phyloP scores from a whole-genome alignment of 1,140 invertebrate species.

The Zaprionus davidi region DNA sequence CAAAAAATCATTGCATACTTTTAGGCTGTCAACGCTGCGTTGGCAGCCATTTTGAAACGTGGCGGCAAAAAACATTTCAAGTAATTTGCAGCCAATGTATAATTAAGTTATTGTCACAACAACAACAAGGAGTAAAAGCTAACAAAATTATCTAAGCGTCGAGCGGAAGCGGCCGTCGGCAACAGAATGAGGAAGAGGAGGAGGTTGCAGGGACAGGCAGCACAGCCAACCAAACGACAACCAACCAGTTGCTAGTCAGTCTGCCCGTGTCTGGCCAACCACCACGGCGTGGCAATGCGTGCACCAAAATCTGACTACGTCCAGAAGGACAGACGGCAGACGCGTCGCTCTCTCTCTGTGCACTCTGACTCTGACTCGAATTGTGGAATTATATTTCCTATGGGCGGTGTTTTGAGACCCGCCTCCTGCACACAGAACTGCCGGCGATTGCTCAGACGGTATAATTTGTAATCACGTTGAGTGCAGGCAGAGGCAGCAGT shows the following conservation, averaged over 20 bases:
- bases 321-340: neutral
- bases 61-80: constrained; percentile 52
- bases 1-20: constrained; percentile 41
- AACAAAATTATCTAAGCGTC: constrained; percentile 74
- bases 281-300: constrained; percentile 62
- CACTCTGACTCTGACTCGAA: constrained; percentile 30
- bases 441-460: constrained; percentile 76
- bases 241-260: constrained; percentile 63
- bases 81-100: constrained; percentile 71
- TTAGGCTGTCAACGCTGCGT: constrained; percentile 25
- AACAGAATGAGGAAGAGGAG: neutral
- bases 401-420: constrained; percentile 68
- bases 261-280: constrained; percentile 68
- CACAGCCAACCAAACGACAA: constrained; percentile 40
- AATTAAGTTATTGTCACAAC: constrained; percentile 72
- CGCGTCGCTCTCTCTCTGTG: neutral
- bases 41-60: constrained; percentile 65
- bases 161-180: constrained; percentile 39
- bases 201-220: neutral
- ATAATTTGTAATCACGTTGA: constrained; percentile 82
- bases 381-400: constrained; percentile 80
- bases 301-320: constrained; percentile 54
- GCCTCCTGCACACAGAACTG: constrained; percentile 58
- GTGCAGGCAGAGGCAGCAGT: constrained; percentile 55
- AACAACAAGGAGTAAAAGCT: constrained; percentile 60